Percentiles rank a stretch among this genome's conserved stretches.
Evolutionary conservation across 2,113 vertebrate species (phyloP).

Genomic region (Ia io): DNA sequence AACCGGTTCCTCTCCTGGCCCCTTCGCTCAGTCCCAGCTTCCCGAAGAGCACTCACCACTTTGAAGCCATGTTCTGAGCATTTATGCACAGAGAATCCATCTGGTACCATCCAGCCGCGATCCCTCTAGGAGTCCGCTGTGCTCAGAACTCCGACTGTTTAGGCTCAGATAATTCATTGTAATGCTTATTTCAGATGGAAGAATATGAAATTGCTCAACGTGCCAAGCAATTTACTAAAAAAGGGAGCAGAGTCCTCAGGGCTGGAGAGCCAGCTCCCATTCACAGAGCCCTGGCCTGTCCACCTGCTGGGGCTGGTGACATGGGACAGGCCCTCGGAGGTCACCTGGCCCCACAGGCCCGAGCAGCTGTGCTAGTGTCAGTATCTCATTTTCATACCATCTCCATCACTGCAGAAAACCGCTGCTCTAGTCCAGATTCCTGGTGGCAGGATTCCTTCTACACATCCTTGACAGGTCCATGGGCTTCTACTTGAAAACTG

Average conservation of each 20-base stretch:
- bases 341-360: neutral
- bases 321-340: neutral
- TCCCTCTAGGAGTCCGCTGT: neutral
- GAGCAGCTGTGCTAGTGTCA: neutral
- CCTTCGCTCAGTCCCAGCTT: neutral
- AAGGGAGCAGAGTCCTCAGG: neutral
- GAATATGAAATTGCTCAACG: conserved; percentile 15
- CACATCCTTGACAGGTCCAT: neutral
- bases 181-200: conserved; percentile 40
- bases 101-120: neutral
- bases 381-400: neutral
- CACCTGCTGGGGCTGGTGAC: neutral
- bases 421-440: neutral
- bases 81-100: neutral
- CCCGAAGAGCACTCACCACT: neutral
- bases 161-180: conserved; percentile 53
- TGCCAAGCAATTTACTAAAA: neutral
- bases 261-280: neutral
- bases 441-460: neutral
- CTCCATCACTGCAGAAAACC: neutral
- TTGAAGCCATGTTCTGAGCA: neutral
- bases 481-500: neutral
- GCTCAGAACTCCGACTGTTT: conserved; percentile 12
- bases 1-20: neutral
- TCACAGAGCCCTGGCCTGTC: too few species aligned